Evolutionary conservation across 2,888 invertebrate species (phyloP), one percentile per base, ranked within the genome.

Genomic region (Bellardia pandia): DNA sequence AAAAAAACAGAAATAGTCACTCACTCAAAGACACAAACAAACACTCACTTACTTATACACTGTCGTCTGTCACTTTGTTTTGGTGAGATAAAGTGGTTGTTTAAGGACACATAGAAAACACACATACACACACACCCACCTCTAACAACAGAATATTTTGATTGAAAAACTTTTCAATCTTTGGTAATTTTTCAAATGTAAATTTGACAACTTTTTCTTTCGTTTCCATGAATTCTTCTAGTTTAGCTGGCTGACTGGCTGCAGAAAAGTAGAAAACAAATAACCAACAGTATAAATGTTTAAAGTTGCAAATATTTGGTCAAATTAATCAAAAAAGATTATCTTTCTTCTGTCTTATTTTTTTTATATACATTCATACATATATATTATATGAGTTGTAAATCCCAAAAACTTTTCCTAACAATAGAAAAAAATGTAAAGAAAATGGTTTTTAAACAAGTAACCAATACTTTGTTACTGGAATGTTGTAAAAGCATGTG

Each of bases 91-190:
- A 81, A 81, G 51, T 72, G 56, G 64, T 56, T 69, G 77, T 76
- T 76, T 23, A 16, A 60, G 58, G 64, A 58, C 58, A 81, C 60
- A 51, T 11, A 51, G 37, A 74, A 72, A 74, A 11, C 45, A 53
- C 53, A 53, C 48, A 9, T 14, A 60, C 37, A 7, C n/a, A 42
- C 42, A 8, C 8, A 2, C 45, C 37, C 42, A 4, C 23, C 66
- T n/a, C 11, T 40, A 23, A 42, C 69, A 23, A 72, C 23, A 40
- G 51, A 62, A 77, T 64, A 78, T 60, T 87, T 81, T 85, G 84
- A 86, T 84, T 86, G 86, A 84, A 86, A 86, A 86, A 86, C 75
- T 86, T 86, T 86, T 51, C 84, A 77, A 86, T 86, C 80, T 84
- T 84, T 74, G 80, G 45, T 68, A 72, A 79, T 87, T 72, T 81